Percentiles rank a stretch among this genome's conserved stretches.
phyloP scores from a whole-genome alignment of 1,140 invertebrate species.

The Drosophila suzukii region DNA sequence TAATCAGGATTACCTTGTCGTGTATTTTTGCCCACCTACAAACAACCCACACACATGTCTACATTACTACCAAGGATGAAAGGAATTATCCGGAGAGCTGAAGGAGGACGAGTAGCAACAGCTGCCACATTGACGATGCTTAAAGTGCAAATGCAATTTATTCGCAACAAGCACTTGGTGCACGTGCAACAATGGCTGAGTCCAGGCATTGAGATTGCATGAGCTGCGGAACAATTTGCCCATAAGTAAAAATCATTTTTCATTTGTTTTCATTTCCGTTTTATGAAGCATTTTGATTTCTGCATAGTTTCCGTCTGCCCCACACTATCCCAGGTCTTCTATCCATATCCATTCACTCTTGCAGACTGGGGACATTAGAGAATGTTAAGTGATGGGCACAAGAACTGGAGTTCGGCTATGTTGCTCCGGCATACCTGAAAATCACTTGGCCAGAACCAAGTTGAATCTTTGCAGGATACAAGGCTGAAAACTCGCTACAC shows the following conservation, averaged over 20 bases:
- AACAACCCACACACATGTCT: constrained; percentile 18
- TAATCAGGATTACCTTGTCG: constrained; percentile 40
- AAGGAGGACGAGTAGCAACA: constrained; percentile 17
- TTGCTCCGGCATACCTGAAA: constrained; percentile 47
- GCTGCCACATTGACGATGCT: constrained; percentile 46
- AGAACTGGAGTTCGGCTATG: constrained; percentile 23
- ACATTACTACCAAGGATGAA: constrained; percentile 4
- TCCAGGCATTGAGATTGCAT: constrained; percentile 7
- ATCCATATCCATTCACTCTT: background rate
- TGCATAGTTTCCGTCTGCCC: constrained; percentile 41
- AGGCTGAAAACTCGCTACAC: constrained; percentile 35
- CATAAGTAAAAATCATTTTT: constrained; percentile 79
- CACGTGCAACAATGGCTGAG: constrained; percentile 24
- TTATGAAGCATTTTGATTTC: constrained; percentile 76
- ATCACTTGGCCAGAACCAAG: constrained; percentile 30
- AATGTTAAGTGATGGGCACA: constrained; percentile 68
- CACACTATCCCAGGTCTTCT: background rate
- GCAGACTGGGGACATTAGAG: constrained; percentile 32
- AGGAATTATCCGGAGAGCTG: constrained; percentile 8
- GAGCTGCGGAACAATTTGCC: constrained; percentile 55
- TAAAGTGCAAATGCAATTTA: constrained; percentile 68
- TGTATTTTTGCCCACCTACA: constrained; percentile 19
- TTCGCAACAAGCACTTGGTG: constrained; percentile 52
- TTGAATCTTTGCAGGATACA: constrained; percentile 18
- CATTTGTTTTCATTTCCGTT: constrained; percentile 81